Evolutionary conservation across 2,797 vertebrate genomes (phyloP), one percentile per base, ranked within the genome.

Genomic region (Chrosomus eos): DNA sequence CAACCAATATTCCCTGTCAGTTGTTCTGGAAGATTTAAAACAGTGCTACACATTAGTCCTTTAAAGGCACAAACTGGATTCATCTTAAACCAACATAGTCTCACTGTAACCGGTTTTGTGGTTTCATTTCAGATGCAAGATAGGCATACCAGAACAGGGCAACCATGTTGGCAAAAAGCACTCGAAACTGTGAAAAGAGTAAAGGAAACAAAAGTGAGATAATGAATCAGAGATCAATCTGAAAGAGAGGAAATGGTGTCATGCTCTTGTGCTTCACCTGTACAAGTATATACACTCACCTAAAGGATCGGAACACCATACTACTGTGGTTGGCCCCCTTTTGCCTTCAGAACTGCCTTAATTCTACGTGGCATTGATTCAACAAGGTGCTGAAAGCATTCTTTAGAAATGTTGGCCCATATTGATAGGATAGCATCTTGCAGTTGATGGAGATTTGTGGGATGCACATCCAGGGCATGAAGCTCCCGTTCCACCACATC

Each of bases 61-160:
- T 80, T 19, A 77, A 88, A 87, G 83, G 83, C 71, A 85, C 71
- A 60, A 68, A 31, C 18, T 81, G 75, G 81, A 21, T 81, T 82
- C n/a, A 28, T 21, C 8, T 45, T 53, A 77, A 55, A 67, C 16
- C 55, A 60, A 45, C 45, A 70, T 4, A 62, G 4, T 4, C 28
- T 36, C 36, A 5, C 31, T 33, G 43, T 58, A 26, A 21, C 48
- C 8, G 36, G 36, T 18, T 77, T 28, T 78, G 55, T 18, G 6
- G 11, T 10, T 64, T 96, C 92, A 97, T 90, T 97, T 97, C 91
- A 21, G 96, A 95, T 28, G 97, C 94, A n/a, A 98, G 94, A 92
- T 97, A 97, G 81, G 96, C 92, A 1, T 97, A 97, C 97, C 96
- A 97, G 93, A 98, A 96, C 71, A 98, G 93, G 87, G 97, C 95